Conservation (phyloP, 2,888 invertebrate species). For the Lasioglossum pauxillum region DNA sequence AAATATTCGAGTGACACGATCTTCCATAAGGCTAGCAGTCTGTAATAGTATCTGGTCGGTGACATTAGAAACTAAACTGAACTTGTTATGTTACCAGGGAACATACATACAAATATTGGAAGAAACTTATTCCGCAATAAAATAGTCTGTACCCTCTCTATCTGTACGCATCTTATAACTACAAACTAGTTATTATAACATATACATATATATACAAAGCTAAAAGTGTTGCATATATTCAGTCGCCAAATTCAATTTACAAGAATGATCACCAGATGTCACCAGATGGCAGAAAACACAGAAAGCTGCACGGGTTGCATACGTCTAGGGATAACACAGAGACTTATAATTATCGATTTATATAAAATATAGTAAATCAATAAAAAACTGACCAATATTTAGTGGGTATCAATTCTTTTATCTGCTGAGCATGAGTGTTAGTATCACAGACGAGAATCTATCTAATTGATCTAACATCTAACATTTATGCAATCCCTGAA, state of each 20-base stretch:
- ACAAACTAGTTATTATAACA: background rate
- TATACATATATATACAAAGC: background rate
- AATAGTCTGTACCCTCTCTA: background rate
- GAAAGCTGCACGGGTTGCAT: constrained; percentile 62
- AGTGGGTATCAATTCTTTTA: background rate
- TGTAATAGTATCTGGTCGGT: too few species aligned
- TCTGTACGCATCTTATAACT: background rate
- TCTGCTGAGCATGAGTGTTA: background rate
- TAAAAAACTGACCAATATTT: background rate
- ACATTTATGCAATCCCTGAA: too few species aligned
- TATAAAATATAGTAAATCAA: background rate
- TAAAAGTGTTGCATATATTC: background rate
- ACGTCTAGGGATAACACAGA: constrained; percentile 32
- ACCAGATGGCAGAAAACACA: background rate
- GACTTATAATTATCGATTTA: background rate
- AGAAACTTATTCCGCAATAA: background rate
- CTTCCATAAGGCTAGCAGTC: too few species aligned
- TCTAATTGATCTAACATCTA: too few species aligned
- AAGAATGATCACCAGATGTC: background rate
- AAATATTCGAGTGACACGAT: too few species aligned
- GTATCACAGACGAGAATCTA: too few species aligned
- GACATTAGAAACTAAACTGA: background rate
- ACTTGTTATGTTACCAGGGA: background rate
- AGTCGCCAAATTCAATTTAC: background rate
- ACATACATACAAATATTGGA: background rate